phyloP scores from a whole-genome alignment of 1,140 invertebrate genomes.

The Penaeus japonicus region DNA sequence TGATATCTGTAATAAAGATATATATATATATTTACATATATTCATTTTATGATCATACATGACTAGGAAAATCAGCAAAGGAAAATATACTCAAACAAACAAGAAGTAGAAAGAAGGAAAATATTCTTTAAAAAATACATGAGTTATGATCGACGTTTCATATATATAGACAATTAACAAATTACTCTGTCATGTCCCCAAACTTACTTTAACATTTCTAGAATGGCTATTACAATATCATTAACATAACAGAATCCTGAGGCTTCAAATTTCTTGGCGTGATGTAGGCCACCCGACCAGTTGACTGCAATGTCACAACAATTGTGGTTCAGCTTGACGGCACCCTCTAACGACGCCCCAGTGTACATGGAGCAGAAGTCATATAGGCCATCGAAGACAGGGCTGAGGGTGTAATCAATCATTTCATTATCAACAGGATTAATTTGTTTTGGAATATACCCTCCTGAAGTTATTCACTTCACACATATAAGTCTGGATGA shows the following conservation, averaged over 20 bases:
- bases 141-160: no score
- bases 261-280: constrained; percentile 99
- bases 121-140: no score
- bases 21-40: no score
- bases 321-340: constrained; percentile 91
- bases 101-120: neutral
- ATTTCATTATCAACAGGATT: no score
- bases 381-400: constrained; percentile 97
- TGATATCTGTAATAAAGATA: constrained; percentile 80
- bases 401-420: constrained; percentile 68
- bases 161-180: no score
- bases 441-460: no score
- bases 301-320: constrained; percentile 98
- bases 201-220: constrained; percentile 84
- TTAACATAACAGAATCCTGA: constrained; percentile 98
- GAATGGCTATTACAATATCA: constrained; percentile 97
- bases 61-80: no score
- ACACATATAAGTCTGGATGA: no score
- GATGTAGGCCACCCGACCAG: constrained; percentile 98
- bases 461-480: no score
- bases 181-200: no score
- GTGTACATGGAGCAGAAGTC: constrained; percentile 99
- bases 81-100: no score
- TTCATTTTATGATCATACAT: no score
- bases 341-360: constrained; percentile 93